Conservation (phyloP, 2,797 vertebrate genomes). For the Gallinago solitaria region DNA sequence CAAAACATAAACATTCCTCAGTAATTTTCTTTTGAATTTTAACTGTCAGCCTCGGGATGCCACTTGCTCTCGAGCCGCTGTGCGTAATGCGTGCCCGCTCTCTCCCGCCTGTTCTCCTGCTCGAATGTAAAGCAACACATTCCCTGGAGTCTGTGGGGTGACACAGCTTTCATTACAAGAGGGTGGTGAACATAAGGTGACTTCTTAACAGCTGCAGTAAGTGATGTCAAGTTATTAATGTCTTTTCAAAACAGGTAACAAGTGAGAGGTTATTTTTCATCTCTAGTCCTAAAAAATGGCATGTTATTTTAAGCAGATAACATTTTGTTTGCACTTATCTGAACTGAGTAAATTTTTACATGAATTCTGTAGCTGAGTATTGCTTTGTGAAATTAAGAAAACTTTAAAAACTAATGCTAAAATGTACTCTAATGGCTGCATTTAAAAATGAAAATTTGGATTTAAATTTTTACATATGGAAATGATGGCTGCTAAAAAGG, state of each 20-base stretch:
- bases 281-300: neutral
- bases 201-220: conserved; percentile 35
- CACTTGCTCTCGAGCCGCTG: neutral
- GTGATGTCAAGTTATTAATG: conserved; percentile 1
- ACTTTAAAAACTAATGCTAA: neutral
- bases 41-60: neutral
- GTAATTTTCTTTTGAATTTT: conserved; percentile 21
- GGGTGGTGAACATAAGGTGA: conserved; percentile 15
- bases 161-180: neutral
- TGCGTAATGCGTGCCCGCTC: neutral
- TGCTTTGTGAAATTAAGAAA: neutral
- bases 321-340: neutral
- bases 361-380: neutral
- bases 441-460: neutral
- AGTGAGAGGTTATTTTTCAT: conserved; percentile 24
- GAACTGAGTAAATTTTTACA: neutral
- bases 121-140: conserved; percentile 2
- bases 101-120: neutral
- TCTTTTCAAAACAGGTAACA: conserved; percentile 36
- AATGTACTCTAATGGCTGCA: neutral
- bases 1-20: conserved; percentile 18
- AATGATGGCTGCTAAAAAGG: neutral
- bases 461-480: neutral
- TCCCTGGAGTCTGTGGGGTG: neutral
- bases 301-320: neutral